Conservation (phyloP, 2,888 invertebrate species). For the Microplitis deprimator region DNA sequence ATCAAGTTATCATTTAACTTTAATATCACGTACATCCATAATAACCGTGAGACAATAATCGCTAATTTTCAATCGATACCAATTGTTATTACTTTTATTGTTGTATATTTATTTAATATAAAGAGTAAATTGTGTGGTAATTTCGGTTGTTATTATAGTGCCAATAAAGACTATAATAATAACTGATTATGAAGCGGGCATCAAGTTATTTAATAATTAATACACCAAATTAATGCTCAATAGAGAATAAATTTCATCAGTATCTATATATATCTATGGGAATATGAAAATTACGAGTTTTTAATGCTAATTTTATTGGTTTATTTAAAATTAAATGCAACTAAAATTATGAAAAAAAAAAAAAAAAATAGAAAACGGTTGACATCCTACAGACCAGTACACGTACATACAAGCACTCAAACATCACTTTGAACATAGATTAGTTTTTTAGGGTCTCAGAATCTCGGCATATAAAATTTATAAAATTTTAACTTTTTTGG, state of each 20-base stretch:
- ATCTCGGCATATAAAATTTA: no score
- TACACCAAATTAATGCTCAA: neutral
- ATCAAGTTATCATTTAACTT: neutral
- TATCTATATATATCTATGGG: neutral
- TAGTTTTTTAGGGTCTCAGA: no score
- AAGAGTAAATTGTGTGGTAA: neutral
- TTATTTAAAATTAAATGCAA: neutral
- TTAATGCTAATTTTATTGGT: neutral
- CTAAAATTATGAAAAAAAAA: no score
- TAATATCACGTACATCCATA: neutral
- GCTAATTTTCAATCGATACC: neutral
- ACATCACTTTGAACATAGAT: no score
- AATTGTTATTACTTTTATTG: neutral
- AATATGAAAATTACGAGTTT: neutral
- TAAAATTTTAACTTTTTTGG: no score
- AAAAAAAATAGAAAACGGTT: no score
- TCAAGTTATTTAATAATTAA: neutral
- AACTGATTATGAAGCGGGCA: neutral
- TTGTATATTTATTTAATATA: neutral
- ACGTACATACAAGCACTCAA: no score
- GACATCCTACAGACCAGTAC: no score
- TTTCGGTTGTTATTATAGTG: neutral
- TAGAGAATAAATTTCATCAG: neutral
- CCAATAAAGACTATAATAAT: neutral
- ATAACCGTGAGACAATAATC: neutral